These are phyloP conservation scores for Tetragonula carbonaria DNA, from an alignment of 2,888 invertebrate species.

Conservation along the genomic window DNA sequence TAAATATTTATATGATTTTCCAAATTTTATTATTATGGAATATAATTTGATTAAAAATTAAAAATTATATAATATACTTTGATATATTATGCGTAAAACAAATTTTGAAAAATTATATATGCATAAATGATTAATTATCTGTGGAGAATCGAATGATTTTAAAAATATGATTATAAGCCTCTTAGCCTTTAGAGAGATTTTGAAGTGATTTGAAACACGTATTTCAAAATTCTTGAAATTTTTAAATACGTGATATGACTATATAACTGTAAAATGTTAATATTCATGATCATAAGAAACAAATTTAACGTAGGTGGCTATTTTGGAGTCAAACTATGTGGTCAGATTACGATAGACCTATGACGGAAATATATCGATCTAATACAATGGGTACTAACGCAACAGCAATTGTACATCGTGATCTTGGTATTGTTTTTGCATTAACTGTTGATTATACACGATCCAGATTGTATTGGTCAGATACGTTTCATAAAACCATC, in stretches of 20 bases:
- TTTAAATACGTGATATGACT: not conserved
- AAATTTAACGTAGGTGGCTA: slow-evolving; percentile 75
- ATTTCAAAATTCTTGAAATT: not conserved
- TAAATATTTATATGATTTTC: not conserved
- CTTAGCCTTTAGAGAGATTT: not conserved
- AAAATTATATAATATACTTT: not conserved
- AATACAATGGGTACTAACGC: slow-evolving; percentile 85
- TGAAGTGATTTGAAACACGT: not conserved
- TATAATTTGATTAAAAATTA: not conserved
- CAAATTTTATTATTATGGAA: not conserved
- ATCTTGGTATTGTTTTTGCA: slow-evolving; percentile 86
- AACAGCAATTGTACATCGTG: slow-evolving; percentile 81
- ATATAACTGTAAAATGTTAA: not conserved
- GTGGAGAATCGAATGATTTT: not conserved
- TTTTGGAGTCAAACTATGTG: slow-evolving; percentile 81
- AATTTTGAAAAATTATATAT: not conserved
- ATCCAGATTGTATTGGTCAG: slow-evolving; percentile 90
- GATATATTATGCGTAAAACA: not conserved
- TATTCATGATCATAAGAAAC: not conserved
- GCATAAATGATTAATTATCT: not conserved
- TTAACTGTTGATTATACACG: slow-evolving; percentile 86
- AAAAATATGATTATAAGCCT: not conserved
- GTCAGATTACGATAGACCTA: slow-evolving; percentile 64
- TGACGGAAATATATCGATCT: slow-evolving; percentile 71
- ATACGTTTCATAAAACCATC: slow-evolving; percentile 86